Percentiles rank a stretch among this genome's conserved stretches.
phyloP scores from a whole-genome alignment of 2,888 invertebrate species.

The Meteorus colon region DNA sequence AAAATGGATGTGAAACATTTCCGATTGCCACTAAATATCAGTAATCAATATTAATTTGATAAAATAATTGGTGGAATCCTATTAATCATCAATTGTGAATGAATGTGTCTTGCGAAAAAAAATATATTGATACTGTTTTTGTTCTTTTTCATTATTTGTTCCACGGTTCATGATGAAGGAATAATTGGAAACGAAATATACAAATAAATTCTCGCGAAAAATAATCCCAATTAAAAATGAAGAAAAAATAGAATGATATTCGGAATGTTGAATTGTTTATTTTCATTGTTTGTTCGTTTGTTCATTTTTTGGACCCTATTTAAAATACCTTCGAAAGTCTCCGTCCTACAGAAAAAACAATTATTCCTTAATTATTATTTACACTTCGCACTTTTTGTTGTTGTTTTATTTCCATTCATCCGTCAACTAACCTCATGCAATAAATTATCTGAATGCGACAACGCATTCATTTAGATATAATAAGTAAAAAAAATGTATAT shows the following conservation, averaged over 20 bases:
- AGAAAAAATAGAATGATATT: background rate
- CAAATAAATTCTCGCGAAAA: background rate
- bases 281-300: background rate
- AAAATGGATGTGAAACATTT: background rate
- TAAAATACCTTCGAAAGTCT: constrained; percentile 14
- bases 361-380: background rate
- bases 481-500: constrained; percentile 14
- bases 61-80: constrained; percentile 33
- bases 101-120: background rate
- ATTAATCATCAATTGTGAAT: background rate
- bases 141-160: background rate
- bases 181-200: background rate
- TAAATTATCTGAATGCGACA: background rate
- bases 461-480: background rate
- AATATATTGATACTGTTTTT: background rate
- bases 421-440: background rate
- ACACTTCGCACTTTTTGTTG: constrained; percentile 1
- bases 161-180: background rate
- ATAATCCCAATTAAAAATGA: background rate
- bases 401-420: background rate
- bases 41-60: background rate
- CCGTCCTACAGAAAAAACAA: background rate
- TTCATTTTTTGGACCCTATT: constrained; percentile 25
- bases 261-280: background rate
- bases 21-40: background rate